Evolutionary conservation across 2,113 vertebrate genomes (phyloP), one percentile per base, ranked within the genome.

Genomic region (Hystrix brachyura): DNA sequence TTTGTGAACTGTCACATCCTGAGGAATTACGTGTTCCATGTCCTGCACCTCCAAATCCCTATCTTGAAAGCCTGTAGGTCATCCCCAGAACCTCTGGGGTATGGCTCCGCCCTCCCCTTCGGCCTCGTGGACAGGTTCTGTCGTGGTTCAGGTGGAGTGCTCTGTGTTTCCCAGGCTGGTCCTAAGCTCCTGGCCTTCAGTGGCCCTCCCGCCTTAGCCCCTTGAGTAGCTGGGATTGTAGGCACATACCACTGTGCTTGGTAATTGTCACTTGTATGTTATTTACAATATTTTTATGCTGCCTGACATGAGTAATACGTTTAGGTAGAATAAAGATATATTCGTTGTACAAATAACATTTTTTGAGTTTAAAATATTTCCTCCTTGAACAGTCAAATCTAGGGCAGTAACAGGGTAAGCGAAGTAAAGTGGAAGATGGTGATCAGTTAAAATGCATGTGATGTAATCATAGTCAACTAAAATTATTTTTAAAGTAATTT

Each of bases 401-500:
- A 89, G 27, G 59, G 1, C 62, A 71, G 34, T 69, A 51, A 80
- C 65, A 83, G 53, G 13, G 25, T 78, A 67, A 93, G n/a, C 23
- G 94, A 93, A 65, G 84, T 53, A 8, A 92, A 91, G 59, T 83
- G 1, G 13, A 92, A 76, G 74, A 43, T 78, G 4, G 10, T 89
- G 32, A 46, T n/a, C 59, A 46, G 67, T 51, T 92, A 67, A 94
- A 93, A 89, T 89, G 25, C 7, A 23, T 81, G 25, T 87, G 32
- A 34, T 91, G 64, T 53, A 90, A 55, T 79, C 72, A 71, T 59
- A 78, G 48, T 69, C 48, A 65, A 21, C 53, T 55, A 64, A 81
- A 91, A 57, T 81, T 53, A 34, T 93, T 97, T 95, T 90, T 13
- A 34, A 57, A 87, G n/a, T 87, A 38, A 81, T 67, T 92, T 92